A percentile compares a stretch with the other conserved stretches of the same genome.
Conservation (phyloP, 2,113 vertebrate genomes). For the Phyllostomus hastatus region DNA sequence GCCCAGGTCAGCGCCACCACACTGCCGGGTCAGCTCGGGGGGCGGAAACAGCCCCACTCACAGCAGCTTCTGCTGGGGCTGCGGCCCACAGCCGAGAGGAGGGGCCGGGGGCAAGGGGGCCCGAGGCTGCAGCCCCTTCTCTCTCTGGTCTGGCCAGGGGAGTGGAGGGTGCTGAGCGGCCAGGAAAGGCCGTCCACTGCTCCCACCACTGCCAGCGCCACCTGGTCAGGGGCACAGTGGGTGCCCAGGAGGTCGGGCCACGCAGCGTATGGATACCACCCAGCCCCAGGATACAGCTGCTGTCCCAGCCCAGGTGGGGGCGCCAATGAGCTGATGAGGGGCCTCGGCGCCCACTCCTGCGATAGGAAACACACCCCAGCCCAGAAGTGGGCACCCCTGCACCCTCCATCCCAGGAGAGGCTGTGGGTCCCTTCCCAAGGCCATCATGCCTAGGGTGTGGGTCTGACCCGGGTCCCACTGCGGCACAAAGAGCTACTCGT, state of each 20-base stretch:
- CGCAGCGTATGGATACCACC: background rate
- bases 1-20: background rate
- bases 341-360: background rate
- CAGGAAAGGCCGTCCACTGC: slow-evolving; percentile 23
- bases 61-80: background rate
- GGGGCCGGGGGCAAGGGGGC: background rate
- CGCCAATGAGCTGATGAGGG: background rate
- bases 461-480: background rate
- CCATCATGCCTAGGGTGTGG: accelerated
- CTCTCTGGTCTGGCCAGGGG: background rate
- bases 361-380: background rate
- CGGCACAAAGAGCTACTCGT: background rate
- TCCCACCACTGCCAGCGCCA: background rate
- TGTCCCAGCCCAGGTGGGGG: background rate
- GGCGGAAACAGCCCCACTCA: accelerated
- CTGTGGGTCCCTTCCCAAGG: background rate
- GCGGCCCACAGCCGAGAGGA: accelerated
- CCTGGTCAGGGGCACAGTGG: slow-evolving; percentile 49
- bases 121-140: background rate
- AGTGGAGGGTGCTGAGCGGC: background rate
- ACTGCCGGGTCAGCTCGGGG: background rate
- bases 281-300: background rate
- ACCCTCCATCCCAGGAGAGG: background rate
- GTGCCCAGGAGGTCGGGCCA: background rate
- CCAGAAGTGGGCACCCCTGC: background rate